Evolutionary conservation across 2,113 vertebrate genomes (phyloP).

Genomic region (Bufo gargarizans): DNA sequence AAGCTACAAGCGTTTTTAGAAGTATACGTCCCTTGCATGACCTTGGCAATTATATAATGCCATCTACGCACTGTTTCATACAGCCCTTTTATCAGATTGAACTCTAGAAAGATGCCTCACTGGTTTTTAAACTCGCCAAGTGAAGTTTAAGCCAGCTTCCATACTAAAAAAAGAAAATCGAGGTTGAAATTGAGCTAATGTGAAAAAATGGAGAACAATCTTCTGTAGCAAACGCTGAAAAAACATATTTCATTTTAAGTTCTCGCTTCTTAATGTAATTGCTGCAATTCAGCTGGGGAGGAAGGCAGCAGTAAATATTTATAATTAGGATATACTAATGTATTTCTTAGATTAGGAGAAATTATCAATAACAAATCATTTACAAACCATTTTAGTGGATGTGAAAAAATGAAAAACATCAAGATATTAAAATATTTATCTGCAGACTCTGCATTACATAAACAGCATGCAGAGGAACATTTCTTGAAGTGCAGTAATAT

Average conservation of each 20-base stretch:
- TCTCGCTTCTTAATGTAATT: constrained; percentile 43
- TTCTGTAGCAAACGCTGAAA: not conserved
- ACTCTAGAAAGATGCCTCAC: constrained; percentile 13
- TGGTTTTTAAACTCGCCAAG: not conserved
- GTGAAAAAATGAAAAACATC: constrained; percentile 31
- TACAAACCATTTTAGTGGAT: constrained; percentile 21
- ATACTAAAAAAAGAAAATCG: not conserved
- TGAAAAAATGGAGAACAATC: not conserved
- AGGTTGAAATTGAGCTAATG: constrained; percentile 8
- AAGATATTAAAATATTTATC: constrained; percentile 19
- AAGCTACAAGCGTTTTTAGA: constrained; percentile 12
- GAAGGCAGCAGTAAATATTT: constrained; percentile 49
- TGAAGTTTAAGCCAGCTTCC: not conserved
- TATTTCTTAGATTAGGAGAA: constrained; percentile 43
- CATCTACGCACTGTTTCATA: constrained; percentile 22
- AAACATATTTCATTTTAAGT: constrained; percentile 41
- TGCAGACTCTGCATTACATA: constrained; percentile 18
- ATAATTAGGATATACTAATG: constrained; percentile 46
- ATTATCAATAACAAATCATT: constrained; percentile 50
- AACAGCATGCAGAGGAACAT: not conserved
- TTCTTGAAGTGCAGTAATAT: not conserved
- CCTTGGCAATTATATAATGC: constrained; percentile 27
- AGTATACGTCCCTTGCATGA: not conserved
- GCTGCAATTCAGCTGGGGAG: not conserved
- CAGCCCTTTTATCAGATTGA: constrained; percentile 19